Base-by-base conservation (phyloP, 2,888 invertebrate genomes). In the Lasioglossum pauxillum region DNA sequence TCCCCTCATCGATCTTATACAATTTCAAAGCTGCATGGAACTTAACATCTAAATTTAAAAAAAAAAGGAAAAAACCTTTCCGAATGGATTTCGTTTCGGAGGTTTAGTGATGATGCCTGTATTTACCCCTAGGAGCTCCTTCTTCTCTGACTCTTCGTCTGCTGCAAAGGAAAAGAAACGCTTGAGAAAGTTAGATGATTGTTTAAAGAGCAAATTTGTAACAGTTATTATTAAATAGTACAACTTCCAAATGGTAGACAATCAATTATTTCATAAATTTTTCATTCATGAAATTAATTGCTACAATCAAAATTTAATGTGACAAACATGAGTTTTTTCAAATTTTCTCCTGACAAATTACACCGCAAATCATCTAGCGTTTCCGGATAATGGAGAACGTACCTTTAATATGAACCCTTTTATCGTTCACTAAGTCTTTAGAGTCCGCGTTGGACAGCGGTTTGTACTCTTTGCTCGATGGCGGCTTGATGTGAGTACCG, bases 41-140 rank as follows among this genome's bases (percentile, higher is more conserved):
- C 90, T 80, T 85, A 82, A 84, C 85, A 89, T 82, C 86, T 89
- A 90, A 90, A 90, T 88, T 81, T 89, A 80, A 81, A 23, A 74
- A 88, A 90, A 92, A 92, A 92, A 91, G 91, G 85, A 87, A 93
- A 93, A 94, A 93, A 91, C 95, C 93, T 95, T 95, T 95, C 95
- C 95, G 93, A 95, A 95, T 95, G 95, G 95, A 89, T 95, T 95
- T 86, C 93, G 95, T 95, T 95, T 95, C 93, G 94, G 93, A 94
- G 94, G 91, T 94, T 95, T 95, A 94, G 94, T 92, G 93, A 92
- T 93, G 94, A 91, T 93, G 94, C 95, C 94, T 92, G 95, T 95
- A 95, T 95, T 95, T 95, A 95, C 95, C 95, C 94, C 95, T 86
- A 95, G 95, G 90, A 95, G 95, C 89, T 95, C 95, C 93, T 95